phyloP scores from a whole-genome alignment of 2,113 vertebrate genomes.

The Archilochus colubris region DNA sequence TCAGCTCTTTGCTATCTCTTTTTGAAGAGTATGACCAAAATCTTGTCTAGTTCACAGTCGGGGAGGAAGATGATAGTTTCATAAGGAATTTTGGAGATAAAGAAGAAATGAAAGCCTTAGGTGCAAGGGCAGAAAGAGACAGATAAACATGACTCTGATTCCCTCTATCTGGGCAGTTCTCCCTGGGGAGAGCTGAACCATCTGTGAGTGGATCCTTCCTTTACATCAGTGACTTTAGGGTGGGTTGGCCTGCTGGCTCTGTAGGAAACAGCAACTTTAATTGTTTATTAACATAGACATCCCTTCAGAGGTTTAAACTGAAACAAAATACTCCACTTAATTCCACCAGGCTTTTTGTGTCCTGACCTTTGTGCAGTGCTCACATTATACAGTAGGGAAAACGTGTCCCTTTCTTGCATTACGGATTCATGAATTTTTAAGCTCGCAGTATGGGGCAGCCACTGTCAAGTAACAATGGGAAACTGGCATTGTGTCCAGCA shows the following conservation, averaged over 20 bases:
- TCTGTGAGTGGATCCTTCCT: not conserved
- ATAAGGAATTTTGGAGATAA: not conserved
- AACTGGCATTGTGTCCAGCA: not conserved
- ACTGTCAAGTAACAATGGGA: not conserved
- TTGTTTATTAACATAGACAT: not conserved
- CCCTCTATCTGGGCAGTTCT: not conserved
- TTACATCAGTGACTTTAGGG: not conserved
- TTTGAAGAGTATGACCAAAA: not conserved
- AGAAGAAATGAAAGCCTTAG: not conserved
- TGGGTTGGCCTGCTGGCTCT: not conserved
- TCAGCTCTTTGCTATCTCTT: not conserved
- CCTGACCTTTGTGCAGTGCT: not conserved
- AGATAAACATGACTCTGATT: not conserved
- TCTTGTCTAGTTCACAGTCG: not conserved
- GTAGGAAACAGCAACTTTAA: not conserved
- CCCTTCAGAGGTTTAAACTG: not conserved
- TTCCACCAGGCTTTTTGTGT: not conserved
- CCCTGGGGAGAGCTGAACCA: not conserved
- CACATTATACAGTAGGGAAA: not conserved
- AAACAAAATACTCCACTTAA: not conserved
- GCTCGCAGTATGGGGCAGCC: not conserved
- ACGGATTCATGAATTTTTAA: conserved; percentile 26
- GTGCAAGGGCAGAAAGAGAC: not conserved
- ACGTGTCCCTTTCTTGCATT: not conserved
- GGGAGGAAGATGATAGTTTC: not conserved